phyloP scores from a whole-genome alignment of 2,888 invertebrate species.

The Aricia artaxerxes region DNA sequence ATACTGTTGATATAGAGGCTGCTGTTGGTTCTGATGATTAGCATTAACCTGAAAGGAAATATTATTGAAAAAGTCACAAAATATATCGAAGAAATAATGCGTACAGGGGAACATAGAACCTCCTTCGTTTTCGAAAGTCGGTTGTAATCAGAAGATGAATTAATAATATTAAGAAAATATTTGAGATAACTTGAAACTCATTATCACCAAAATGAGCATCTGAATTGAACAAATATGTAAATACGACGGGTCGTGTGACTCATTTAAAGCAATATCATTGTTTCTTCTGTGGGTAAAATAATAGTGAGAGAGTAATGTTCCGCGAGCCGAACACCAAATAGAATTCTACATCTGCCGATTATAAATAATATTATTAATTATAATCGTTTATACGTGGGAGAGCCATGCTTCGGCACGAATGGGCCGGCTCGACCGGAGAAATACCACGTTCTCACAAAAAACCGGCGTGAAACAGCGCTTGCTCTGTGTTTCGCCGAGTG shows the following conservation, averaged over 20 bases:
- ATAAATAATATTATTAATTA: neutral
- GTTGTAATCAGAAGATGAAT: neutral
- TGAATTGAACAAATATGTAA: neutral
- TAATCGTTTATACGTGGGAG: too few species aligned
- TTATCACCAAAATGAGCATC: neutral
- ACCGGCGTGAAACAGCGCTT: too few species aligned
- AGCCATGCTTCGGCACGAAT: too few species aligned
- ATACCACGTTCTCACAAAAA: too few species aligned
- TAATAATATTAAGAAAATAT: neutral
- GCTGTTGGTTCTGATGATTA: constrained; percentile 67
- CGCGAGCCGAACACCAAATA: neutral
- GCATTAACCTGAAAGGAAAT: constrained; percentile 59
- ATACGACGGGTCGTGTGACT: neutral
- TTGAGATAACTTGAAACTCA: neutral
- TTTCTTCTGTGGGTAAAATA: neutral
- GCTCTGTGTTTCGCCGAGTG: too few species aligned
- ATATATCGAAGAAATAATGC: neutral
- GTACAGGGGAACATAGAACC: neutral
- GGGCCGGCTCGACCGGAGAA: too few species aligned
- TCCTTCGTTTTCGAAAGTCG: neutral
- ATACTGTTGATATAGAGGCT: constrained; percentile 64
- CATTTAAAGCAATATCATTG: neutral
- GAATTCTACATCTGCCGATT: neutral
- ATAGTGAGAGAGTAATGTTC: neutral
- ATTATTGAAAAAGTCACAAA: constrained; percentile 4